A percentile compares a stretch with the other conserved stretches of the same genome.
Evolutionary conservation across 2,797 vertebrate species (phyloP).

Genomic region (Neomorphus geoffroyi): DNA sequence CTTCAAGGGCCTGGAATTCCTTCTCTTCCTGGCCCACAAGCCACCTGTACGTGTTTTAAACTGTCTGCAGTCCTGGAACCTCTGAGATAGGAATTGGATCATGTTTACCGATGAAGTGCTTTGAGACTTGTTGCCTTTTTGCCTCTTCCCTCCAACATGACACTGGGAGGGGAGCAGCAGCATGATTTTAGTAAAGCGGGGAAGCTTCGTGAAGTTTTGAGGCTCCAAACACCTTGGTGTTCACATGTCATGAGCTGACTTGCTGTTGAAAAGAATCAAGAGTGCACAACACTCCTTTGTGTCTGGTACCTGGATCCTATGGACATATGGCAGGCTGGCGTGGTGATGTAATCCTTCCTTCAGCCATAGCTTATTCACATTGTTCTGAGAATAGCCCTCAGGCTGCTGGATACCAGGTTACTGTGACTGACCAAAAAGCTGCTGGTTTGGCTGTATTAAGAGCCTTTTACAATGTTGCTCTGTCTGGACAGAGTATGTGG

Average conservation of each 20-base stretch:
- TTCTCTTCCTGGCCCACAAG: not conserved
- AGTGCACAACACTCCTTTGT: conserved; percentile 39
- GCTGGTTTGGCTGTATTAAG: not conserved
- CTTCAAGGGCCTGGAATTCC: conserved; percentile 8
- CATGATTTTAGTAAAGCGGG: not conserved
- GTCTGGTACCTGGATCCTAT: conserved; percentile 42
- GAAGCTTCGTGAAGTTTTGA: not conserved
- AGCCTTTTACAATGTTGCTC: not conserved
- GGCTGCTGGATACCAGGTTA: conserved; percentile 32
- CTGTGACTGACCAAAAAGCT: conserved; percentile 57
- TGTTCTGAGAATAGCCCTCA: not conserved
- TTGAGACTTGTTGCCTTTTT: conserved; percentile 63
- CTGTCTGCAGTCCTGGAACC: conserved; percentile 45
- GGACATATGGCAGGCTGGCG: not conserved
- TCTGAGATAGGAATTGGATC: conserved; percentile 46
- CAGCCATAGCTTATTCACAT: not conserved
- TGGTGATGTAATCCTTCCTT: not conserved
- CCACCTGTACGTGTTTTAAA: not conserved
- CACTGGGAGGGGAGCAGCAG: conserved; percentile 5
- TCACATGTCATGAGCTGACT: not conserved
- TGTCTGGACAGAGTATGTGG: not conserved
- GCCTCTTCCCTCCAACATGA: not conserved
- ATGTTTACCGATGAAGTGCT: conserved; percentile 55
- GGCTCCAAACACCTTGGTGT: not conserved
- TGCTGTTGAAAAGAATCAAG: not conserved